Evolutionary conservation across 2,797 vertebrate genomes (phyloP), one percentile per base, ranked within the genome.

Genomic region (Sphenopsis melanotis): DNA sequence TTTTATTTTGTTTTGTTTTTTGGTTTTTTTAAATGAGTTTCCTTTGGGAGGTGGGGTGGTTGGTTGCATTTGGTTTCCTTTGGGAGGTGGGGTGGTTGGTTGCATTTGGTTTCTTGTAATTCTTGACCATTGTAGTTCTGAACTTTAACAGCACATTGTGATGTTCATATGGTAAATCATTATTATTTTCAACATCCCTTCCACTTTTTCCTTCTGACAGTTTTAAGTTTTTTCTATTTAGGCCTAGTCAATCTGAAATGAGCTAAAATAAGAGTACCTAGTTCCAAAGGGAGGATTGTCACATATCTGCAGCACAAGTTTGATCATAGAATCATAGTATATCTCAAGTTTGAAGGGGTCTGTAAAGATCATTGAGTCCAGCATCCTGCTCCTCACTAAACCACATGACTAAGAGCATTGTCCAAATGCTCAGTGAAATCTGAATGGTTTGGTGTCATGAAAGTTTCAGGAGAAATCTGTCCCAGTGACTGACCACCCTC

Each of bases 21-120:
- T 6, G 4, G 24, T 22, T 15, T 39, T 50, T 42, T 53, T 27
- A 19, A 11, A 37, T 59, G 11, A 59, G 12, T 59, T 59, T 59
- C 12, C n/a, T 44, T 42, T 15, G 4, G n/a, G 5, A 6, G 6
- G 4, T 16, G 10, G 12, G 3, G 5, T 26, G 6, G 6, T 46
- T 61, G 41, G 11, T 61, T 26, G 2, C 47, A 13, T 74, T 72
- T 47, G 5, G 8, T 39, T 15, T 75, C 22, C n/a, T 42, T 53
- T 15, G 4, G n/a, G 5, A 6, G 6, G 4, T 16, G 10, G 12
- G 3, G 5, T 26, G 6, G 6, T 46, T 61, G 41, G 11, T 61
- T 26, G 2, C 47, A 13, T 74, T 72, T 47, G 5, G 8, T 39
- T 15, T 75, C 22, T 53, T 65, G 5, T 32, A 72, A 20, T 63